Conservation (phyloP, 2,888 invertebrate species). For the Campopleginae sp. region DNA sequence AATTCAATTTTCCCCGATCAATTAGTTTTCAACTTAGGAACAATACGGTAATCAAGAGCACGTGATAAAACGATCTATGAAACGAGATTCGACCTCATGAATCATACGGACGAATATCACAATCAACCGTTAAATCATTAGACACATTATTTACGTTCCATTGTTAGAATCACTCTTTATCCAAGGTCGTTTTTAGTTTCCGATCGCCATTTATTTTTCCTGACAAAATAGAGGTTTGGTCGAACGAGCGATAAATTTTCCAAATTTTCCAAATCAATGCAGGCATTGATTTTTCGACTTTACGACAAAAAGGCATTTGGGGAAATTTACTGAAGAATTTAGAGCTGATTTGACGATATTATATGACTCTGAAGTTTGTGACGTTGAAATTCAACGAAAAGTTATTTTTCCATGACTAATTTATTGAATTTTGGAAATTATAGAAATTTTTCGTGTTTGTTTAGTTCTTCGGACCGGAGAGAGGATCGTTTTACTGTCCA, state of each 20-base stretch:
- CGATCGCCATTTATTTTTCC: constrained; percentile 46
- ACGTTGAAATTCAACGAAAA: too few species aligned
- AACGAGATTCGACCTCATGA: constrained; percentile 34
- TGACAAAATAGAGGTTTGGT: background rate
- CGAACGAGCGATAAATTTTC: background rate
- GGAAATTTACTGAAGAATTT: background rate
- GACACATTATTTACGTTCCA: constrained; percentile 63
- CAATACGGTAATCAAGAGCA: constrained; percentile 11
- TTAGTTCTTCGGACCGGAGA: too few species aligned
- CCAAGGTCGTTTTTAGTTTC: constrained; percentile 9
- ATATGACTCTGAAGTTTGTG: too few species aligned
- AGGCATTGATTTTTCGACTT: too few species aligned
- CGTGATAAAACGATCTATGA: constrained; percentile 16
- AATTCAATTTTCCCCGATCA: background rate
- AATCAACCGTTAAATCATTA: constrained; percentile 39
- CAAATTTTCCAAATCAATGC: constrained; percentile 2
- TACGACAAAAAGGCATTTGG: background rate
- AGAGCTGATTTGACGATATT: background rate
- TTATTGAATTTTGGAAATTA: too few species aligned
- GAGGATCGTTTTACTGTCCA: too few species aligned
- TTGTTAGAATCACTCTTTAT: constrained; percentile 56
- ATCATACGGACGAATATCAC: constrained; percentile 33
- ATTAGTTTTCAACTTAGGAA: constrained; percentile 22
- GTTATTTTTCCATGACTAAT: too few species aligned
- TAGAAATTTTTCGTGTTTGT: too few species aligned